Evolutionary conservation across 2,797 vertebrate species (phyloP).

Genomic region (Macropodus opercularis): DNA sequence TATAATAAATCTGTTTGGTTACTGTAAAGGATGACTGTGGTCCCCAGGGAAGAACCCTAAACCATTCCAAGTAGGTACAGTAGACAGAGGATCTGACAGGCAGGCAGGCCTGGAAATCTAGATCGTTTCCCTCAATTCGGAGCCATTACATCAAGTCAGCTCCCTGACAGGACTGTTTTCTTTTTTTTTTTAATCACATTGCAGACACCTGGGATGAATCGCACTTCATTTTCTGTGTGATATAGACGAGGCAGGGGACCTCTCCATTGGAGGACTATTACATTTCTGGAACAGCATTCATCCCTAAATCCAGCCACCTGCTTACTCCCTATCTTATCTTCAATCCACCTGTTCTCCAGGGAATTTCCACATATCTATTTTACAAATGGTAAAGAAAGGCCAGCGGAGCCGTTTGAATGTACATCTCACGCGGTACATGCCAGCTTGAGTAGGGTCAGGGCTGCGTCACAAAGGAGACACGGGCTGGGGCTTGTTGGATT

Average conservation of each 20-base stretch:
- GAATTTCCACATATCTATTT: constrained; percentile 37
- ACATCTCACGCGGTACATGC: constrained; percentile 36
- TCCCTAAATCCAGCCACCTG: constrained; percentile 39
- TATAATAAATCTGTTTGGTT: constrained; percentile 61
- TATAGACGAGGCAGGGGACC: constrained; percentile 31
- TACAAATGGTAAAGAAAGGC: constrained; percentile 6
- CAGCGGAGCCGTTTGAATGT: constrained; percentile 32
- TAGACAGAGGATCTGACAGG: constrained; percentile 36
- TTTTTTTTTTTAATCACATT: constrained; percentile 13
- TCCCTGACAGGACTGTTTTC: constrained; percentile 24
- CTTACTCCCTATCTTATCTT: constrained; percentile 26
- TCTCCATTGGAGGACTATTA: constrained; percentile 25
- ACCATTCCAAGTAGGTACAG: constrained; percentile 33
- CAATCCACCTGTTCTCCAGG: constrained; percentile 4
- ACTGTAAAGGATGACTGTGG: constrained; percentile 51
- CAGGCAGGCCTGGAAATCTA: constrained; percentile 27
- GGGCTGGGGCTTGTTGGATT: constrained; percentile 25
- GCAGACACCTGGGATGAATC: constrained; percentile 48
- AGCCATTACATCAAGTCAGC: constrained; percentile 22
- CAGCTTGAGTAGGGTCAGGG: constrained; percentile 36
- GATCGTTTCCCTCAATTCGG: constrained; percentile 36
- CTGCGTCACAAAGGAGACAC: constrained; percentile 35
- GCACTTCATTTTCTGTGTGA: constrained; percentile 35
- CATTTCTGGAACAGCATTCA: constrained; percentile 35
- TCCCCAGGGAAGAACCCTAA: constrained; percentile 44